Evolutionary conservation across 2,888 invertebrate species (phyloP), one percentile per base, ranked within the genome.

Genomic region (Cyclophora punctaria): DNA sequence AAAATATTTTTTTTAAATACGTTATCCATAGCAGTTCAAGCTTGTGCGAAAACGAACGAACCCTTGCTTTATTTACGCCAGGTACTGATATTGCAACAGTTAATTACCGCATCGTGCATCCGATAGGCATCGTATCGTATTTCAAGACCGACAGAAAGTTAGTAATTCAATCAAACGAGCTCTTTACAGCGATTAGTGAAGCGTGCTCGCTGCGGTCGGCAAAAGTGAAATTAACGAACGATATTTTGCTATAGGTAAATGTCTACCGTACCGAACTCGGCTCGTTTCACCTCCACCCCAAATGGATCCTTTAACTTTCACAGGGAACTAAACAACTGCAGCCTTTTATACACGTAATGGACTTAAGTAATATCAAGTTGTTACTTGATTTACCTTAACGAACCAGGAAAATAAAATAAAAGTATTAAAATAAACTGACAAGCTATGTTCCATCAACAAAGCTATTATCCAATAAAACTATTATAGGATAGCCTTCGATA

Each of bases 151-250:
- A 58, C 73, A 71, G 81, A 83, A 81, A 81, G 81, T 74, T 59
- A 52, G 73, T 74, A 78, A 77, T 77, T 75, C 69, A 72, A 80
- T 77, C 73, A 71, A 66, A 67, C 63, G 64, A 63, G 60, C 68
- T 73, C 69, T 72, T 76, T 76, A 77, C 60, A 67, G 56, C 67
- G 80, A 76, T 79, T 79, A 80, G 64, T 74, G 77, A 80, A 77
- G 80, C 83, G 73, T 72, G 66, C 59, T 67, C 53, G 62, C 58
- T 56, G 69, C 62, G 69, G 73, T 68, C 58, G 62, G 79, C 70
- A 83, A 84, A 83, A 83, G 83, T 80, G 81, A 83, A 80, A 72
- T 68, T 66, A 64, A 71, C 70, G 69, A 60, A 61, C 63, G 20
- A 20, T 20, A 65, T 59, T 73, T 72, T 73, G 68, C 63, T 57